Base-by-base conservation (phyloP, 2,888 invertebrate species). In the Volucella bombylans region DNA sequence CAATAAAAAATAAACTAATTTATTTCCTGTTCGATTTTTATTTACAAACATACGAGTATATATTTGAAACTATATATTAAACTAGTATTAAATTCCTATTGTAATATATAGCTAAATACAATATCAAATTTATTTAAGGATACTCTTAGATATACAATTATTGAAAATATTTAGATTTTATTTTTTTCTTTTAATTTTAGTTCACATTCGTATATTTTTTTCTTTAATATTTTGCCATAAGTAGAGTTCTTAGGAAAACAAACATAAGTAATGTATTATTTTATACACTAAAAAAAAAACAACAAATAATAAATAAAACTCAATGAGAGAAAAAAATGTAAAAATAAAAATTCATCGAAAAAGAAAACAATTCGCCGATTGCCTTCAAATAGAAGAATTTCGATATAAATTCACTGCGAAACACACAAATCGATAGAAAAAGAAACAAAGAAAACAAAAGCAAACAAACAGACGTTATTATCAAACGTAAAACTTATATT, bases 361-460 rank as follows among this genome's bases (percentile, higher is more conserved):
- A 82, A 79, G 74, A 88, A 90, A 90, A 90, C 90, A 91, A 91
- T 91, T 91, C 91, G 91, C 91, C 91, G 91, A 91, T 91, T 91
- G 91, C 91, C 91, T 91, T 91, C 91, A 91, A 91, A 89, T 91
- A 91, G 91, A 91, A 90, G 91, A 91, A 91, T 91, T 90, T 91
- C 89, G 89, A 90, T 90, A 80, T 90, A 90, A 89, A 91, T 79
- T 82, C 85, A 86, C 79, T 86, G 81, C 83, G 83, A 83, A 85
- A 79, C 85, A 76, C 64, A 73, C 59, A 79, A 69, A 65, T 43
- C 67, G 64, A 78, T 67, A 55, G 78, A 73, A 71, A 64, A 31
- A 54, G 73, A 80, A 73, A 74, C 38, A 68, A 41, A 69, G 67
- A n/a, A 76, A 62, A 49, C 0, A 31, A 31, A 31, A 64, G 54